phyloP scores from a whole-genome alignment of 1,140 invertebrate species.

The Chymomyza costata region DNA sequence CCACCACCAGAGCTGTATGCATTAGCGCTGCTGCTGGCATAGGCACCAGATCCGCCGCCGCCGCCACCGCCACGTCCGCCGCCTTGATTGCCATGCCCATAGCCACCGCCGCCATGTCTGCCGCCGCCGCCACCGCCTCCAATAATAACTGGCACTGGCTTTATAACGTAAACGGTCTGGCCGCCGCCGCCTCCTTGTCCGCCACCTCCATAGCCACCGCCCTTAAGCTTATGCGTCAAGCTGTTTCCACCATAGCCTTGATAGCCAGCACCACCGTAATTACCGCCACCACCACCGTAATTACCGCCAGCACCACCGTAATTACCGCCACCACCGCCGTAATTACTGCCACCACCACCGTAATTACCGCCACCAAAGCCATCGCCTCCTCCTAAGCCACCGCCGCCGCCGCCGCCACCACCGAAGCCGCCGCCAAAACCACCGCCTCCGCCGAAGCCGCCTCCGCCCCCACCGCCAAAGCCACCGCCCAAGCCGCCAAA shows the following conservation, averaged over 20 bases:
- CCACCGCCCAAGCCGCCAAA: constrained; percentile 33
- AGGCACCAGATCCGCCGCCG: constrained; percentile 19
- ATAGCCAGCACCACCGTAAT: constrained; percentile 7
- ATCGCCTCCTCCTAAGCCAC: too few relatives aligned
- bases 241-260: constrained; percentile 25
- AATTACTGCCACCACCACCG: too few relatives aligned
- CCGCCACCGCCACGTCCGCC: constrained; percentile 27
- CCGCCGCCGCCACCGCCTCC: constrained; percentile 25
- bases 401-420: too few relatives aligned
- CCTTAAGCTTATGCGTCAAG: too few relatives aligned
- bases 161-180: constrained; percentile 30
- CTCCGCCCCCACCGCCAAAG: constrained; percentile 5
- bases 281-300: too few relatives aligned
- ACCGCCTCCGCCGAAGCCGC: constrained; percentile 10
- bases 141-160: too few relatives aligned
- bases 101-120: constrained; percentile 8
- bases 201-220: constrained; percentile 11
- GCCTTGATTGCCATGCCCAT: constrained; percentile 15
- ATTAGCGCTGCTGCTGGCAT: constrained; percentile 54
- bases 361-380: too few relatives aligned
- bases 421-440: not conserved
- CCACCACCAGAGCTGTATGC: constrained; percentile 36
- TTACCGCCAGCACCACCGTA: too few relatives aligned
- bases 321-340: too few relatives aligned
- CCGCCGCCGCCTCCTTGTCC: constrained; percentile 10